Percentiles rank a stretch among this genome's conserved stretches.
Evolutionary conservation across 2,797 vertebrate species (phyloP).

Genomic region (Brachyalestes nurse): DNA sequence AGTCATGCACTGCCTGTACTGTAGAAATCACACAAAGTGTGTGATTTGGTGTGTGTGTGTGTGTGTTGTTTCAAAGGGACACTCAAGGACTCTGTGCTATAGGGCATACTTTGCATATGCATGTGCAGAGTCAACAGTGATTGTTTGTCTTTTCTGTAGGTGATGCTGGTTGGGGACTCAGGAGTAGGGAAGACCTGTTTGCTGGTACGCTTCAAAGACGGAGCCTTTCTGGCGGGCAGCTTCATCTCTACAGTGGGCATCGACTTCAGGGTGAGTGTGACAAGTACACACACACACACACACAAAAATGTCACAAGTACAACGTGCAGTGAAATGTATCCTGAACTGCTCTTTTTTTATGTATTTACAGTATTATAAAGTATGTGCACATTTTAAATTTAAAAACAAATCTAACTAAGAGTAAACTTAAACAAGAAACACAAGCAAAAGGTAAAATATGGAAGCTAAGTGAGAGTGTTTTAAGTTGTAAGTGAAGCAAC

Average conservation of each 20-base stretch:
- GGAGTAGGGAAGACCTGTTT: slow-evolving; percentile 88
- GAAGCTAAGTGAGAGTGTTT: too few species aligned
- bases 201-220: slow-evolving; percentile 87
- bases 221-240: slow-evolving; percentile 85
- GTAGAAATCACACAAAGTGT: neutral
- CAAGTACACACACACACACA: neutral
- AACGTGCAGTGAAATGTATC: too few species aligned
- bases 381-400: too few species aligned
- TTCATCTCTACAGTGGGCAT: slow-evolving; percentile 90
- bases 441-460: too few species aligned
- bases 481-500: too few species aligned
- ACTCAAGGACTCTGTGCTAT: neutral
- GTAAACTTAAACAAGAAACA: too few species aligned
- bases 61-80: neutral
- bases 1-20: neutral
- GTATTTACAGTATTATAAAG: too few species aligned
- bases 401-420: too few species aligned
- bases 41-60: neutral
- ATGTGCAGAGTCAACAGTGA: slow-evolving; percentile 8
- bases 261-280: slow-evolving; percentile 84
- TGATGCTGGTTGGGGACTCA: slow-evolving; percentile 83
- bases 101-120: neutral
- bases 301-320: neutral
- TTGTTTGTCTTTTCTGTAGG: slow-evolving; percentile 56
- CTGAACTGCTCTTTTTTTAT: too few species aligned